Evolutionary conservation across 2,797 vertebrate species (phyloP), one percentile per base, ranked within the genome.

Genomic region (Lycodopsis pacificus): DNA sequence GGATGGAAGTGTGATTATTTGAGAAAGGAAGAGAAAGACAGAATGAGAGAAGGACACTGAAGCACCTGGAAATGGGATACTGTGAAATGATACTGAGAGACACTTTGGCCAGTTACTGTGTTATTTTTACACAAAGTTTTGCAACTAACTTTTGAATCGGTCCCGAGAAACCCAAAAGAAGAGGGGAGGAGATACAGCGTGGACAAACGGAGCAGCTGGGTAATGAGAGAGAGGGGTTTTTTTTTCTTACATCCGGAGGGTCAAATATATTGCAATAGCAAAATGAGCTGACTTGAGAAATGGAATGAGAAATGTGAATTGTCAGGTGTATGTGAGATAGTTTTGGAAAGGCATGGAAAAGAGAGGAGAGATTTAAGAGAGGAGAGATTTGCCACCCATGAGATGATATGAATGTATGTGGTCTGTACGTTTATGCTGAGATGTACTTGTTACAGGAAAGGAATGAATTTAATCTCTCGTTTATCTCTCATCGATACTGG

Each of bases 401-500:
- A 84, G 71, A 76, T 85, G 82, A 78, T 56, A 68, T 68, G 79
- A 78, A 85, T 62, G 63, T 36, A 77, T 69, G 63, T 62, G 49
- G 53, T 89, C 27, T 76, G 71, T 66, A 65, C 36, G 7, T 80
- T 73, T 70, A 75, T 42, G 73, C 53, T 79, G 73, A 82, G 71
- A 80, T 85, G 72, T 69, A 77, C 51, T 77, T 86, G 14, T 51
- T 19, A 79, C 58, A 88, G 65, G 70, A 84, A 82, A 85, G 53
- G 70, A 90, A 92, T 91, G 79, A 81, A 34, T 79, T 84, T 80
- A 79, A 80, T 88, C 64, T 88, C 79, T 85, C 36, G 70, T 92
- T 94, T 92, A 93, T 94, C 93, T 91, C 91, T 92, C 89, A 77
- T 49, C 85, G 81, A 93, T 76, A 83, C 72, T 70, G 27, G 54